Evolutionary conservation across 2,113 vertebrate species (phyloP), one percentile per base, ranked within the genome.

Genomic region (Talpa occidentalis): DNA sequence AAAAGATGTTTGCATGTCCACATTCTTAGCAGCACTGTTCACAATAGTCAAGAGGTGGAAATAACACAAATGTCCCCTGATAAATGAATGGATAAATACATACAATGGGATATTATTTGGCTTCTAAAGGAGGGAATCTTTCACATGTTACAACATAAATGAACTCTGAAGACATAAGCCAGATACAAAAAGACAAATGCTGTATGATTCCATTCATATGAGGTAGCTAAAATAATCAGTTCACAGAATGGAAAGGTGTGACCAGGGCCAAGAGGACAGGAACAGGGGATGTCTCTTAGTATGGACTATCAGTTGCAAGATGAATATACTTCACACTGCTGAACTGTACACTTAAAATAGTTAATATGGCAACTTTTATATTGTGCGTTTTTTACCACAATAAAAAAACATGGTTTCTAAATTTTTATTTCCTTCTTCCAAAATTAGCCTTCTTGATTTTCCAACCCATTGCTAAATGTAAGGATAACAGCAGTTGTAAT

Each of bases 351-450:
- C 11, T 52, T 82, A 76, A 69, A 52, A 56, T 56, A 26, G 30
- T 73, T 56, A 66, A 64, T 6, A 49, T 40, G 56, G 22, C 35
- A 88, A 67, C 28, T 89, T 89, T 89, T 70, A 60, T 26, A 26
- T 74, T n/a, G 28, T 15, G 40, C 59, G 78, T n/a, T 83, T 77
- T 88, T 24, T 62, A 83, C 16, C 21, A 84, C 52, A 76, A 24
- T 77, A 52, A 88, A 79, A 59, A 30, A 62, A 59, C 21, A 47
- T 59, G 3, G 37, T 66, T 88, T 52, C 87, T 79, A 37, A 77
- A 59, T 32, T 90, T 96, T 90, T 72, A 52, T 64, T 74, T 62
- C 22, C 44, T 76, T 90, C 70, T 66, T 44, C 28, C n/a, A 54
- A 73, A 90, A 90, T 56, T 28, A 80, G 16, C 32, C 22, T 9